Evolutionary conservation across 92 coral and sea anemone species (phyloP), one percentile per base, ranked within the genome.

Genomic region (Porites divaricata): DNA sequence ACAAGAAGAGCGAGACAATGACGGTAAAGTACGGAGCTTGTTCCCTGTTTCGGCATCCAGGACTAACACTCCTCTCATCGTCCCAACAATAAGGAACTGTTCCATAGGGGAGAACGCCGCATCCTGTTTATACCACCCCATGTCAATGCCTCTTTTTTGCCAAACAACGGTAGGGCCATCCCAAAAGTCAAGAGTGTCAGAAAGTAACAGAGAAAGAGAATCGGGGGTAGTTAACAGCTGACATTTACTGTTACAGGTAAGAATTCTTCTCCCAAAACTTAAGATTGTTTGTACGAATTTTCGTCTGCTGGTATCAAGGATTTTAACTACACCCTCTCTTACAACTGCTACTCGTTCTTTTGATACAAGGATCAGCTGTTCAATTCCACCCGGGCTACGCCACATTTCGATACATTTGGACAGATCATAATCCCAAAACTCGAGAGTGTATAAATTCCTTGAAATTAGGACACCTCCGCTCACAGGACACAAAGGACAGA

Each of bases 371-470:
- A 52, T 78, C 50, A 64, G 4, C 7, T 67, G 6, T 21, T 11
- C 57, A 11, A 28, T 28, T 17, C 16, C 41, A 6, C 41, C 5
- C 14, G 77, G 35, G 22, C 57, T 28, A n/a, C 58, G 3, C 66
- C 67, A 67, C 1, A 7, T 12, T 53, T 23, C 48, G 69, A 77
- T 41, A 41, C 88, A 53, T 59, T 76, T 8, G 7, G 88, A 63
- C 51, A 85, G 22, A 23, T 76, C 59, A 67, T 24, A 67, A 53
- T 67, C 67, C 88, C 83, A 85, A 9, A 53, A 53, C 57, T 53
- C 57, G 14, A 53, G 14, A 53, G 57, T 53, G 57, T 53, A 45
- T 52, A 52, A 11, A 8, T 13, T 53, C 24, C 59, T 53, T 69
- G 19, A 10, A 10, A 76, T 53, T 11, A 85, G 14, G 16, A 76